Base-by-base conservation (phyloP, 2,888 invertebrate species). In the Proisotoma minuta region DNA sequence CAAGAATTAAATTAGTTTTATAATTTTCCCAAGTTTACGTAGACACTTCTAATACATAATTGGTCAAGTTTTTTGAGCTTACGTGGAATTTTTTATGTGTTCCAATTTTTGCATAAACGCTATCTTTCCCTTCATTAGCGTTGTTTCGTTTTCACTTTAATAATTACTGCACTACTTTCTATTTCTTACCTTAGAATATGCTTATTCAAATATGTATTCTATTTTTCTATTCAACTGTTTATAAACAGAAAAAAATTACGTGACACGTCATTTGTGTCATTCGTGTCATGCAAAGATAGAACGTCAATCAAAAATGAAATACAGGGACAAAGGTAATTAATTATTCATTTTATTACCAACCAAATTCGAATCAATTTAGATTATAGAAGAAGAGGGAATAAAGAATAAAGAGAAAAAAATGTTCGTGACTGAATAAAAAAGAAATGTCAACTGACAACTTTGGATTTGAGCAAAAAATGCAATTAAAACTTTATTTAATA, bases 351-450 rank as follows among this genome's bases (percentile, higher is more conserved):
- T 43, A 43, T 43, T 43, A 43, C 18, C 43, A 18, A 15, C 20
- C 20, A 18, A 43, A 18, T 43, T 43, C 43, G 18, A 43, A 43
- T 43, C 43, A 43, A 43, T 43, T 43, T 43, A 43, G 43, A 43
- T 43, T 43, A 18, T 15, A n/a, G 20, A 20, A 43, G 15, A 18
- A 4, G 4, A 43, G 20, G 18, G 4, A 43, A n/a, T 12, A 43
- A n/a, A 43, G 20, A 43, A 12, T 18, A 43, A n/a, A 43, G 43
- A 43, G 4, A 43, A 43, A 43, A 12, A 12, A 4, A 20, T 5
- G 10, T n/a, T 18, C 15, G 18, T 12, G 43, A 5, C 43, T 43
- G 43, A 5, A 43, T n/a, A n/a, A n/a, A n/a, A n/a, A n/a, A n/a
- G n/a, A n/a, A n/a, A n/a, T n/a, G n/a, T n/a, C n/a, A n/a, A n/a